Conservation (phyloP, 2,888 invertebrate species). For the Apodemia mormo region DNA sequence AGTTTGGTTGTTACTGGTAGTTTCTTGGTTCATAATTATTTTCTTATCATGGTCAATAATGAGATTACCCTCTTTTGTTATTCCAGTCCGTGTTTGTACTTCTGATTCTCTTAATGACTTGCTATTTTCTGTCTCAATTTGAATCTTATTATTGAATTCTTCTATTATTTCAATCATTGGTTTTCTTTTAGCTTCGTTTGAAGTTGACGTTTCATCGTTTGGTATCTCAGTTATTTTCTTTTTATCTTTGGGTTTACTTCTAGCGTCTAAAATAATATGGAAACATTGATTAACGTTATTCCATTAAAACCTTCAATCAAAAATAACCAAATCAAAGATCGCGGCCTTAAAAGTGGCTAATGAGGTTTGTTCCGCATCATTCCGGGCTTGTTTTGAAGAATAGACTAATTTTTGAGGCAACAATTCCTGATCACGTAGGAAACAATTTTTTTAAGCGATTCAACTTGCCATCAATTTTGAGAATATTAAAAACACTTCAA, state of each 20-base stretch:
- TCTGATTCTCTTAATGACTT: not conserved
- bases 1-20: not conserved
- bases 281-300: not conserved
- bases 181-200: conserved; percentile 49
- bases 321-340: no score
- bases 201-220: conserved; percentile 40
- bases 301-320: not conserved
- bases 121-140: conserved; percentile 35
- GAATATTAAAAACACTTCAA: no score
- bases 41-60: conserved; percentile 57
- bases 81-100: conserved; percentile 31
- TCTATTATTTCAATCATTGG: conserved; percentile 63
- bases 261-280: conserved; percentile 9
- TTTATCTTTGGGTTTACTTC: not conserved
- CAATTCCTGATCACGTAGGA: no score
- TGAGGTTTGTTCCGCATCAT: no score
- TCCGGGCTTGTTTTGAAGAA: no score
- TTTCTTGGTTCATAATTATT: conserved; percentile 22
- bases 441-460: no score
- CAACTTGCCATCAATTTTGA: no score
- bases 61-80: conserved; percentile 46
- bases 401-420: no score
- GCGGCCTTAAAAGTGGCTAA: no score
- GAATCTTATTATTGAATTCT: conserved; percentile 40
- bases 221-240: not conserved